Conservation (phyloP, 1,140 invertebrate species). For the Battus philenor region DNA sequence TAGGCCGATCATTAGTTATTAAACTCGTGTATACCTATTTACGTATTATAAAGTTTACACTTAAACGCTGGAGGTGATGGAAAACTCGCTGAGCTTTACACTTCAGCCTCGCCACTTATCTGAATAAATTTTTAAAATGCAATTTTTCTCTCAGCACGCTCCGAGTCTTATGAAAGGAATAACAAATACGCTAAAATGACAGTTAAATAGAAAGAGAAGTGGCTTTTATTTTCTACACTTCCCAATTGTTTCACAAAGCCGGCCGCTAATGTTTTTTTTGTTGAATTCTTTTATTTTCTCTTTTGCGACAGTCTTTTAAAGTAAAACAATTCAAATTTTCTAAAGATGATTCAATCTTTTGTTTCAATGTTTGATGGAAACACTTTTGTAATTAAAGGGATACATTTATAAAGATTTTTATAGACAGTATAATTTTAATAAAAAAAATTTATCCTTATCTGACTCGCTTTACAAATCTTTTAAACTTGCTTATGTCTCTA, state of each 20-base stretch:
- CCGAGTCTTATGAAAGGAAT: slow-evolving; percentile 9
- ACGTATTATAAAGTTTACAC: too few species aligned
- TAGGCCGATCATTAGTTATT: too few species aligned
- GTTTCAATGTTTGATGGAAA: too few species aligned
- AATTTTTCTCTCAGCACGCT: slow-evolving; percentile 12
- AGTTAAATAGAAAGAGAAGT: slow-evolving; percentile 7
- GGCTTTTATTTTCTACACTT: slow-evolving; percentile 13
- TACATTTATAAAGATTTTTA: too few species aligned
- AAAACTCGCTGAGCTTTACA: slow-evolving; percentile 4
- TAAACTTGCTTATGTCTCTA: too few species aligned
- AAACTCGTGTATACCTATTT: too few species aligned
- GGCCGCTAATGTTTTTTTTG: slow-evolving; percentile 1
- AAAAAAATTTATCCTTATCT: too few species aligned
- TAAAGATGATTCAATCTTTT: too few species aligned
- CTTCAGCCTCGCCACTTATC: slow-evolving; percentile 4
- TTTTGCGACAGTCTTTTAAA: slow-evolving; percentile 5
- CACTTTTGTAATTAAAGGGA: too few species aligned
- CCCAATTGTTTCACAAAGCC: slow-evolving; percentile 10
- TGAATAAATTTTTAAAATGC: slow-evolving; percentile 11
- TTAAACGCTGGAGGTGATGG: not conserved
- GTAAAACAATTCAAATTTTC: too few species aligned
- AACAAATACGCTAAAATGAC: slow-evolving; percentile 13
- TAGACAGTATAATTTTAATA: too few species aligned
- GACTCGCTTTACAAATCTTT: too few species aligned
- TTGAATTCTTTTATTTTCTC: not conserved